A percentile compares a stretch with the other conserved stretches of the same genome.
Conservation (phyloP, 2,888 invertebrate genomes). For the Artemia sp. region DNA sequence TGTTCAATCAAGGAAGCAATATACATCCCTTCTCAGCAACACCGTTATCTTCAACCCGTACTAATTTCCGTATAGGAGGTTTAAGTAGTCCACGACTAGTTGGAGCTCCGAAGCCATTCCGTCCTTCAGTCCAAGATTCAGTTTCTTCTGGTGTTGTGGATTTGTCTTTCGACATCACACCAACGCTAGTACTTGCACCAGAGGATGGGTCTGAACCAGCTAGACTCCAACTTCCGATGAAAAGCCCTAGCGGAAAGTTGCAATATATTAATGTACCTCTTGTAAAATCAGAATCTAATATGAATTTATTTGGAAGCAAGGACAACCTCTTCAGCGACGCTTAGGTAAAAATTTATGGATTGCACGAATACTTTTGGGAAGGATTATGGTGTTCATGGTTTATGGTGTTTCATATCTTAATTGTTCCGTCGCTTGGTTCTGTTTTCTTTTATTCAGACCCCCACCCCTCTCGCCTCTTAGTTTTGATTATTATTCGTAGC, state of each 20-base stretch:
- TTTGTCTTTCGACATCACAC: neutral
- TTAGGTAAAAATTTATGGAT: neutral
- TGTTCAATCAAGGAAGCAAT: neutral
- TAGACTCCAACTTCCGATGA: neutral
- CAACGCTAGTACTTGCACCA: neutral
- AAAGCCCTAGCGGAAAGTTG: neutral
- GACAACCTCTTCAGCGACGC: constrained; percentile 2
- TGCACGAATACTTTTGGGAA: too few relatives aligned
- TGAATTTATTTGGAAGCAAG: neutral
- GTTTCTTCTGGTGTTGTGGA: neutral
- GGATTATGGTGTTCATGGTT: too few relatives aligned
- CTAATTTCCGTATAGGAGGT: neutral
- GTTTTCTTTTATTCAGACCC: too few relatives aligned
- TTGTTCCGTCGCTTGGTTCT: too few relatives aligned
- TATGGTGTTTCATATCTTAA: too few relatives aligned
- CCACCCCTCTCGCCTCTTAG: too few relatives aligned
- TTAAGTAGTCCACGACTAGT: too few relatives aligned
- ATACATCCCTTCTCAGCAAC: neutral
- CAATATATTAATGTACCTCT: neutral
- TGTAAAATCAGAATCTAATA: neutral
- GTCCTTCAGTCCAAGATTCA: neutral
- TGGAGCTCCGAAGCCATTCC: too few relatives aligned
- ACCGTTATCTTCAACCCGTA: neutral
- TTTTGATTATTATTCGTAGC: too few relatives aligned
- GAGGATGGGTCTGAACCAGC: constrained; percentile 5